A percentile compares a stretch with the other conserved stretches of the same genome.
phyloP scores from a whole-genome alignment of 2,797 vertebrate species.

The Phrynocephalus guinanensis region DNA sequence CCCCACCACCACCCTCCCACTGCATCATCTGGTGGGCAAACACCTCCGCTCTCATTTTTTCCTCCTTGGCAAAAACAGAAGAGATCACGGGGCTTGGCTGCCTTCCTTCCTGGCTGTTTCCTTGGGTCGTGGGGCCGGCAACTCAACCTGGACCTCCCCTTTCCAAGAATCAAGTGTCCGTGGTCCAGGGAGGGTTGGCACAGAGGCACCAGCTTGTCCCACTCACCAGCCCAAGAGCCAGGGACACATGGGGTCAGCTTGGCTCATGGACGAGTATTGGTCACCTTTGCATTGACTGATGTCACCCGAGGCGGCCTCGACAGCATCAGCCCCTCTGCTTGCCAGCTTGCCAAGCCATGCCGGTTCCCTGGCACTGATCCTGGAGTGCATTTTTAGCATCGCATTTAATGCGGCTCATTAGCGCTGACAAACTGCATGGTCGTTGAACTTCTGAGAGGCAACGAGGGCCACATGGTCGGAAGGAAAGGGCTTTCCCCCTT shows the following conservation, averaged over 20 bases:
- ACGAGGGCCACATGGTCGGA: no score
- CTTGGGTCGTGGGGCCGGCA: neutral
- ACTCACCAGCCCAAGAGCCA: neutral
- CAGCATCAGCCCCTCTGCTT: neutral
- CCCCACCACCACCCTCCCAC: neutral
- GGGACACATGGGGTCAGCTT: neutral
- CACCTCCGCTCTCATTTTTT: constrained; percentile 10
- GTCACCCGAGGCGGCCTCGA: no score
- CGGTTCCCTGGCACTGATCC: neutral
- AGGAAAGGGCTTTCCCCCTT: neutral
- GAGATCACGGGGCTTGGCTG: neutral
- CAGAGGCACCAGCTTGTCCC: neutral
- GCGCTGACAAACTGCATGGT: no score
- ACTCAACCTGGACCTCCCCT: neutral
- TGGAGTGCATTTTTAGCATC: neutral
- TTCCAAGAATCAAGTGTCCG: constrained; percentile 20
- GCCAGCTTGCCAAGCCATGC: neutral
- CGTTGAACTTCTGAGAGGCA: no score
- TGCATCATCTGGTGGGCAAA: neutral
- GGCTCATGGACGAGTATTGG: neutral
- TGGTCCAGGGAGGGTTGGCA: neutral
- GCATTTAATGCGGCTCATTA: no score
- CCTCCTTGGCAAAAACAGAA: constrained; percentile 24
- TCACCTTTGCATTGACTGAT: no score
- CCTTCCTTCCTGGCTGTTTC: neutral